Evolutionary conservation across 2,113 vertebrate species (phyloP).

Genomic region (Zosterops hypoxanthus): DNA sequence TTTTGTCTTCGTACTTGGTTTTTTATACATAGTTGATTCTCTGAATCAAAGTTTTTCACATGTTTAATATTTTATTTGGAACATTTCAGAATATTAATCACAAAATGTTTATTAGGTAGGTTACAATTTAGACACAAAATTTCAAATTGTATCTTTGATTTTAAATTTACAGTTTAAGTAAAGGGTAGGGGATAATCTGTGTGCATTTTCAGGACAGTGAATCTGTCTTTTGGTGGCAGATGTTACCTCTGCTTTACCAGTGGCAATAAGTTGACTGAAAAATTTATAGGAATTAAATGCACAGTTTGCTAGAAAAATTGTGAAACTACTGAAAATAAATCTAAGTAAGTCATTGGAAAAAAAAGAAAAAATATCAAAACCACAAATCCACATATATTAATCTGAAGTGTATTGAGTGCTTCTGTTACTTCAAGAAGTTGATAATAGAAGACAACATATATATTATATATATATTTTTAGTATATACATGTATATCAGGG

Average conservation of each 20-base stretch:
- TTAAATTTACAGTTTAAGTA: neutral
- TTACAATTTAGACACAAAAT: neutral
- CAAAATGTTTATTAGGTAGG: neutral
- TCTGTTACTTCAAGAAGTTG: neutral
- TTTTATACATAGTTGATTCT: neutral
- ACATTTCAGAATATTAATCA: neutral
- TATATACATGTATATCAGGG: neutral
- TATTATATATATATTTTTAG: neutral
- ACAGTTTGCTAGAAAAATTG: neutral
- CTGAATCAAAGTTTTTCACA: neutral
- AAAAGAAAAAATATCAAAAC: neutral
- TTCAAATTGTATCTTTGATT: neutral
- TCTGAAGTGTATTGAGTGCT: neutral
- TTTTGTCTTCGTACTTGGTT: neutral
- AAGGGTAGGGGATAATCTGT: neutral
- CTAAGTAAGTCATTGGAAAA: neutral
- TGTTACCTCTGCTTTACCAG: neutral
- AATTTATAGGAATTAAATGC: neutral
- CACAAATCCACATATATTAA: fast-evolving
- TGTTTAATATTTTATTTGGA: neutral
- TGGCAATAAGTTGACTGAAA: neutral
- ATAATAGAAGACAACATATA: neutral
- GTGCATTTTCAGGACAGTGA: neutral
- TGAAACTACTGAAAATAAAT: neutral
- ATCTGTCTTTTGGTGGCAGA: neutral